A percentile compares a stretch with the other conserved stretches of the same genome.
Conservation (phyloP, 2,888 invertebrate species). For the Apoda limacodes region DNA sequence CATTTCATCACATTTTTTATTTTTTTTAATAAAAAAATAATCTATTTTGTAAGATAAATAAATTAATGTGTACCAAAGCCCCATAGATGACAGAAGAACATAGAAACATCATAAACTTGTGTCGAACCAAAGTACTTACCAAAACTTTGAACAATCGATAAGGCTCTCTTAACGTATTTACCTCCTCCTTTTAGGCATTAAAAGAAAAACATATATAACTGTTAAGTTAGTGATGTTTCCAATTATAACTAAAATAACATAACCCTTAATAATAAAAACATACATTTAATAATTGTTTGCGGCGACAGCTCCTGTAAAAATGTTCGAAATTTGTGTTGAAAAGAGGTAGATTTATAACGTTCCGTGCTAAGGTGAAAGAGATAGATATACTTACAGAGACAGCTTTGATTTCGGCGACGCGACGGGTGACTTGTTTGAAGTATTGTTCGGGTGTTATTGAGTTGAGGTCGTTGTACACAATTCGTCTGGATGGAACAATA, state of each 20-base stretch:
- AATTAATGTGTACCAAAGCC: too few relatives aligned
- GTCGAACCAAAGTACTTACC: constrained; percentile 45
- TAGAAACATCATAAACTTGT: constrained; percentile 49
- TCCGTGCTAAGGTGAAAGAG: constrained; percentile 14
- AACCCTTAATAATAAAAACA: constrained; percentile 30
- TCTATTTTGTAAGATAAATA: too few relatives aligned
- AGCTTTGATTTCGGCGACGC: constrained; percentile 90
- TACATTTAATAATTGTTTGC: constrained; percentile 31
- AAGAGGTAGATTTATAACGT: constrained; percentile 19
- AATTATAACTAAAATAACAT: constrained; percentile 24
- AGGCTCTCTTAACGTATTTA: constrained; percentile 46
- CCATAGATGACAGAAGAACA: constrained; percentile 22
- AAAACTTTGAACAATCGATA: constrained; percentile 41
- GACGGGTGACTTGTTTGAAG: constrained; percentile 90
- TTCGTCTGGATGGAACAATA: constrained; percentile 72
- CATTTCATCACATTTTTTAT: too few relatives aligned
- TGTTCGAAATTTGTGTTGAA: constrained; percentile 19
- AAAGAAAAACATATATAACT: constrained; percentile 60
- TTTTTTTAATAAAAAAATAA: too few relatives aligned
- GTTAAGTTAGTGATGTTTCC: constrained; percentile 62
- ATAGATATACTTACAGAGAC: constrained; percentile 78
- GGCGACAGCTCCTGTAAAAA: constrained; percentile 36
- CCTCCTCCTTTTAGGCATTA: constrained; percentile 64
- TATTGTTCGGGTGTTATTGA: constrained; percentile 95
- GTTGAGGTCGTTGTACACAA: constrained; percentile 90